These are phyloP conservation scores for Typhlomys cinereus DNA, from an alignment of 2,113 vertebrate species.

Conservation along the genomic window DNA sequence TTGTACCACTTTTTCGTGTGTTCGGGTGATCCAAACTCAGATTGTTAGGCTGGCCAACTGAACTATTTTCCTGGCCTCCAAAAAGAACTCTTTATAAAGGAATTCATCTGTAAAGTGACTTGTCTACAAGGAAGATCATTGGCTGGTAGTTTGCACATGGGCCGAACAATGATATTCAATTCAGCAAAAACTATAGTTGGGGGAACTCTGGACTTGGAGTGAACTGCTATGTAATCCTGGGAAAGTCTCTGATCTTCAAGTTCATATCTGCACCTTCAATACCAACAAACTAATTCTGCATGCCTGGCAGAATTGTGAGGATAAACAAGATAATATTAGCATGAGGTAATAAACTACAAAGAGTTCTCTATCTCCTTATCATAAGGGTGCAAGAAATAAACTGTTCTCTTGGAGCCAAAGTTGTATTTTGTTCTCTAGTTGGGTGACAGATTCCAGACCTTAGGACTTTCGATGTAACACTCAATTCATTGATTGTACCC, in stretches of 20 bases:
- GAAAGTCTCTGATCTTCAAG: conserved; percentile 8
- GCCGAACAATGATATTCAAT: neutral
- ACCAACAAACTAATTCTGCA: neutral
- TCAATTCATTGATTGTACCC: neutral
- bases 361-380: conserved; percentile 39
- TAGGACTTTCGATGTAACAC: conserved; percentile 50
- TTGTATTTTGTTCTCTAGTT: neutral
- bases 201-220: neutral
- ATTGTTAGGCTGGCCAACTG: too few species aligned
- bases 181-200: neutral
- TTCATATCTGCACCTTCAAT: neutral
- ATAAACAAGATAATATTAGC: conserved; percentile 12
- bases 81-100: conserved; percentile 18
- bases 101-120: neutral
- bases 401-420: neutral
- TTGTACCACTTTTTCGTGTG: too few species aligned
- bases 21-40: too few species aligned
- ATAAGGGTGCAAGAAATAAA: neutral
- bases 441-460: conserved; percentile 27
- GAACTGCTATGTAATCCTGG: neutral
- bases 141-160: neutral
- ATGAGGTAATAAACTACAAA: conserved; percentile 45
- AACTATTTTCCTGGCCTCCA: too few species aligned
- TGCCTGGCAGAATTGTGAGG: conserved; percentile 40
- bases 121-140: neutral